A percentile compares a stretch with the other conserved stretches of the same genome.
phyloP scores from a whole-genome alignment of 64 coral and sea anemone species.

The Actinia tenebrosa region DNA sequence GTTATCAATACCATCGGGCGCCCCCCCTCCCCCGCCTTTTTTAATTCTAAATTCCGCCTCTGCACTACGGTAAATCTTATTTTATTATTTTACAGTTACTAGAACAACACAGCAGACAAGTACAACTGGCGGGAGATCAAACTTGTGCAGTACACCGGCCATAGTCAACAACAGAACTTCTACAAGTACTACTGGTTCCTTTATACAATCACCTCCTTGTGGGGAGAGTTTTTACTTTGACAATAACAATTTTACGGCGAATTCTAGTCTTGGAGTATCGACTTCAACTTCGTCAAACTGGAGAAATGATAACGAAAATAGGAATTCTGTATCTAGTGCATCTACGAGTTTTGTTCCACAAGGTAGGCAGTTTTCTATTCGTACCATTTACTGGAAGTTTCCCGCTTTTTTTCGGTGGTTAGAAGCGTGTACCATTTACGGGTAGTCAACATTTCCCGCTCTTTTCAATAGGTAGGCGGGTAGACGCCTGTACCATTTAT shows the following conservation, averaged over 20 bases:
- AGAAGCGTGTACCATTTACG: neutral
- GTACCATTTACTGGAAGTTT: neutral
- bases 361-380: neutral
- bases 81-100: neutral
- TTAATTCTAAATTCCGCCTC: no score
- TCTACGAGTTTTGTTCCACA: neutral
- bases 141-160: neutral
- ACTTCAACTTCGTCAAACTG: neutral
- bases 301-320: neutral
- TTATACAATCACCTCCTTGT: conserved; percentile 20
- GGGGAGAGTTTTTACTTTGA: neutral
- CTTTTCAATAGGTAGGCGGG: neutral
- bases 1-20: no score
- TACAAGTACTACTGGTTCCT: neutral
- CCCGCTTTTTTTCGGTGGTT: neutral
- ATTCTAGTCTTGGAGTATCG: neutral
- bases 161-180: neutral
- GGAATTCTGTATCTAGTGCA: neutral
- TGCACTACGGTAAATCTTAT: no score
- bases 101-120: neutral
- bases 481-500: neutral
- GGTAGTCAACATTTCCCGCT: neutral
- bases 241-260: neutral
- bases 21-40: no score
- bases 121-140: neutral